Evolutionary conservation across 92 coral and sea anemone species (phyloP).

Genomic region (Montipora capitata): DNA sequence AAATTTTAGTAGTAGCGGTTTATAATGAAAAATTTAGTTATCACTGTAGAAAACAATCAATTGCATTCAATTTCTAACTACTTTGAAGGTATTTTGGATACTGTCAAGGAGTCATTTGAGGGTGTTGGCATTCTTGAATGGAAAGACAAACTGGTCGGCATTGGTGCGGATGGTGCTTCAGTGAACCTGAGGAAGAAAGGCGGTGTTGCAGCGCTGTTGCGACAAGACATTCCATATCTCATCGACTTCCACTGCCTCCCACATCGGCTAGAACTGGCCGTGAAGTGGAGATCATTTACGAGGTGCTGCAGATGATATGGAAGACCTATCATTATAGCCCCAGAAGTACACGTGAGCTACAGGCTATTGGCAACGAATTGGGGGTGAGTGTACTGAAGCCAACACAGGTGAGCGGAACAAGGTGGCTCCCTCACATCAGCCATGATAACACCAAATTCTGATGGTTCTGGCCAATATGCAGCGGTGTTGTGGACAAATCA

Average conservation of each 20-base stretch:
- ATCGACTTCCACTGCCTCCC: slow-evolving; percentile 39
- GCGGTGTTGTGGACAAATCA: not conserved
- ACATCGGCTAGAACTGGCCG: slow-evolving; percentile 36
- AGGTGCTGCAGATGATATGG: slow-evolving; percentile 32
- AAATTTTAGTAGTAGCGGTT: slow-evolving; percentile 2
- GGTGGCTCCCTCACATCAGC: slow-evolving; percentile 58
- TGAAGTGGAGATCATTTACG: slow-evolving; percentile 44
- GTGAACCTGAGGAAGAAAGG: slow-evolving; percentile 41
- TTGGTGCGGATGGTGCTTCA: slow-evolving; percentile 43
- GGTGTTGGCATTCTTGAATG: slow-evolving; percentile 6
- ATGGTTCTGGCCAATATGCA: not conserved
- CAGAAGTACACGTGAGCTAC: slow-evolving; percentile 46
- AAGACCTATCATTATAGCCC: slow-evolving; percentile 54
- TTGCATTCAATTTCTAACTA: not conserved
- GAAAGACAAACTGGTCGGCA: slow-evolving; percentile 42
- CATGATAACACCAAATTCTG: slow-evolving; percentile 18
- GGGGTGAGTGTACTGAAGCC: slow-evolving; percentile 48
- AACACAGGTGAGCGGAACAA: slow-evolving; percentile 54
- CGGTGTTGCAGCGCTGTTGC: slow-evolving; percentile 38
- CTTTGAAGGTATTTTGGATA: slow-evolving; percentile 3
- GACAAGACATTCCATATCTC: slow-evolving; percentile 4
- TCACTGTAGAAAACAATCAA: not conserved
- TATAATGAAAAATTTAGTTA: slow-evolving; percentile 5
- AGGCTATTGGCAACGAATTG: slow-evolving; percentile 35
- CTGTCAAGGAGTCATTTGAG: not conserved